These are phyloP conservation scores for Drepana falcataria DNA, from an alignment of 2,888 invertebrate species.

Conservation along the genomic window DNA sequence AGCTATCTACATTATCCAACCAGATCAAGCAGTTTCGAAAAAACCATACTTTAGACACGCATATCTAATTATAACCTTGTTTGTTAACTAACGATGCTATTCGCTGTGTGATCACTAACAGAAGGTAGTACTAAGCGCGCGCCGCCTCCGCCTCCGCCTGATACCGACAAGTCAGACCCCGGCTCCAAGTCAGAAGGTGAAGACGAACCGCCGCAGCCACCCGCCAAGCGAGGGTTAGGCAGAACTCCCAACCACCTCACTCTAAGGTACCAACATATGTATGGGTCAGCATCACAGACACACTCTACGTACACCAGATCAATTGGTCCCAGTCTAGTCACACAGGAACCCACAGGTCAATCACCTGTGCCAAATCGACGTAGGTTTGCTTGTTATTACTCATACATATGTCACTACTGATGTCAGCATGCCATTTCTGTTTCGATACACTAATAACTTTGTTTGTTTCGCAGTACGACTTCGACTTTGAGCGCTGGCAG, in stretches of 20 bases:
- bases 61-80: too few species aligned
- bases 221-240: conserved; percentile 84
- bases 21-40: neutral
- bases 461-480: conserved; percentile 84
- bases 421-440: neutral
- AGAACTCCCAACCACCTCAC: conserved; percentile 96
- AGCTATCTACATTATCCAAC: conserved; percentile 2
- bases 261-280: conserved; percentile 81
- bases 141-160: conserved; percentile 51
- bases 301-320: conserved; percentile 36
- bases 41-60: too few species aligned
- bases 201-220: conserved; percentile 85
- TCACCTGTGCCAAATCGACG: conserved; percentile 32
- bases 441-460: neutral
- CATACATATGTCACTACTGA: conserved; percentile 59
- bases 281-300: conserved; percentile 46
- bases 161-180: conserved; percentile 76
- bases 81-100: neutral
- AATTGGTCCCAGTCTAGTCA: conserved; percentile 14
- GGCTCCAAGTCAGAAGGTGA: conserved; percentile 93
- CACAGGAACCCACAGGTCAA: conserved; percentile 11
- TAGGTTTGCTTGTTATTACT: conserved; percentile 58
- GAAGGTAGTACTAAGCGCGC: conserved; percentile 38
- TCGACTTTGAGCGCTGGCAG: conserved; percentile 96
- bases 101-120: conserved; percentile 24